Evolutionary conservation across 1,140 invertebrate genomes (phyloP).

Genomic region (Polypedilum vanderplanki): DNA sequence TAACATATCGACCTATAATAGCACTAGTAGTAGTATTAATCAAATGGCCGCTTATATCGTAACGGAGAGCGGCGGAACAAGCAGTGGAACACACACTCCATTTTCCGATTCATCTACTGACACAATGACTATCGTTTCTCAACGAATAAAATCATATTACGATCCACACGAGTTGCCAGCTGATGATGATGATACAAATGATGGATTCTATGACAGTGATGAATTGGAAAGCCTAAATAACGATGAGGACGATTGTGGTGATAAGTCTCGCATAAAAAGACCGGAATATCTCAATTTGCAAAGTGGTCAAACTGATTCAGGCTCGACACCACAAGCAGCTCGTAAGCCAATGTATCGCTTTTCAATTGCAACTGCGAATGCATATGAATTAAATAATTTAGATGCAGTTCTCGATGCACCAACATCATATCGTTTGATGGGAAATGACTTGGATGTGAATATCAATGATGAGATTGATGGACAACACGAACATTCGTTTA

Average conservation of each 20-base stretch:
- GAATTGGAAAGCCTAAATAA: slow-evolving; percentile 18
- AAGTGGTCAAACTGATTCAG: slow-evolving; percentile 39
- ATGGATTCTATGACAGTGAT: slow-evolving; percentile 39
- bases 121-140: not conserved
- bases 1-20: not conserved
- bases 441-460: not conserved
- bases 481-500: slow-evolving; percentile 27
- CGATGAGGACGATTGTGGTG: slow-evolving; percentile 33
- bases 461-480: not conserved
- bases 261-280: slow-evolving; percentile 36
- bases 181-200: slow-evolving; percentile 31
- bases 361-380: slow-evolving; percentile 48
- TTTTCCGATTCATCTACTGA: slow-evolving; percentile 15
- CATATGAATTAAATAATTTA: slow-evolving; percentile 54
- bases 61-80: not conserved
- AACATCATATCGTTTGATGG: slow-evolving; percentile 33
- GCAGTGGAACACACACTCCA: not conserved
- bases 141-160: not conserved
- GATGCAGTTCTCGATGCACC: slow-evolving; percentile 54
- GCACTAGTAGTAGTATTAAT: not conserved
- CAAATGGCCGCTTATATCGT: not conserved
- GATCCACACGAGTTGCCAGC: not conserved
- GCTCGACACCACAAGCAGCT: slow-evolving; percentile 39
- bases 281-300: slow-evolving; percentile 48
- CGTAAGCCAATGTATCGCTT: slow-evolving; percentile 50